Base-by-base conservation (phyloP, 2,113 vertebrate species). In the Apeltes quadracus region DNA sequence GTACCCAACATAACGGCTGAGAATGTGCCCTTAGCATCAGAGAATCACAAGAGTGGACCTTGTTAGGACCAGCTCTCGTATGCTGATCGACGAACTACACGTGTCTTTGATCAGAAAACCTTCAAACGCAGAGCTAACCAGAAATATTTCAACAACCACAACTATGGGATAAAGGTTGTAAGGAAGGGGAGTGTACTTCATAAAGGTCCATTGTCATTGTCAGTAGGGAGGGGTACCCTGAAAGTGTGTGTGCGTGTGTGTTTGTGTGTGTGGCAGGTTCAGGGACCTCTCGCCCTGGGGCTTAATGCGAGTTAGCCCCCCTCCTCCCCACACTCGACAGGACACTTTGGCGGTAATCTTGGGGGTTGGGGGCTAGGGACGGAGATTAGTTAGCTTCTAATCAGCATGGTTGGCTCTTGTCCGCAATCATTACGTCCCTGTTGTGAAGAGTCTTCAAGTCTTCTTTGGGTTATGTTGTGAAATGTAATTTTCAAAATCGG, bases 121-220 rank as follows among this genome's bases (percentile, higher is more conserved):
- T 85, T 84, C 76, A 85, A 87, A 87, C 72, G 18, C 70, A 16
- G 56, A 72, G 75, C 1, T 32, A 22, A 63, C 48, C 23, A 7
- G 34, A 61, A 76, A 70, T n/a, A 53, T 48, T 44, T 63, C 15
- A 34, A 57, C 59, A 57, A 79, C 72, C 57, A 67, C 74, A 69
- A 48, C 62, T 80, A 32, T 32, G 22, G 5, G 23, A 81, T 59
- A 20, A 51, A 32, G 64, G 50, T 77, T 76, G 36, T 84, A 83
- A 75, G 57, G 39, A 70, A 79, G 48, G 56, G 64, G 32, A 25
- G 79, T 75, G 62, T 7, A 38, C 54, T 76, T 87, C 84, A 83
- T 83, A 82, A 84, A 48, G 72, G 69, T 23, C 70, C 57, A 73
- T 87, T 84, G 82, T 87, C 20, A 23, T 27, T 59, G 25, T 27